Conservation (phyloP, 2,888 invertebrate genomes). For the Drosophila planitibia region DNA sequence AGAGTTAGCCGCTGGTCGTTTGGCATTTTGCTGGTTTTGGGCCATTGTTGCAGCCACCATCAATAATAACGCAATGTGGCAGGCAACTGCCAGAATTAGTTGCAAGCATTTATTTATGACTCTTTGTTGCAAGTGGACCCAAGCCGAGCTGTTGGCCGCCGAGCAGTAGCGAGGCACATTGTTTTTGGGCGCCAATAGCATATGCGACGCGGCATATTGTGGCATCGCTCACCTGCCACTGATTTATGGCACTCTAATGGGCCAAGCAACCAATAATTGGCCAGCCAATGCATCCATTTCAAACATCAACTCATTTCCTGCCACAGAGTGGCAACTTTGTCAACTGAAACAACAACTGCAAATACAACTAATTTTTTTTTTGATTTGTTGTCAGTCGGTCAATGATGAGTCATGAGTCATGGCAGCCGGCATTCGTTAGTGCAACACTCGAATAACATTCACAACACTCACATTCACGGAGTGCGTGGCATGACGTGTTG, state of each 20-base stretch:
- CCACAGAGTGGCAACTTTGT: slow-evolving; percentile 15
- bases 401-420: background rate
- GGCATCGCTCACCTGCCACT: slow-evolving; percentile 59
- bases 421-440: background rate
- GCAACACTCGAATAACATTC: slow-evolving; percentile 1
- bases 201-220: slow-evolving; percentile 17
- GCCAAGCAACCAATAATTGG: slow-evolving; percentile 70
- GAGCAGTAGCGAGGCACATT: slow-evolving; percentile 21
- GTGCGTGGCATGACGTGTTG: slow-evolving; percentile 52
- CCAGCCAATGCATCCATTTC: slow-evolving; percentile 14
- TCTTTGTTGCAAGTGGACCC: slow-evolving; percentile 61
- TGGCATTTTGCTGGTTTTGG: slow-evolving; percentile 2
- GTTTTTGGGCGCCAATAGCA: slow-evolving; percentile 45
- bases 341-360: background rate
- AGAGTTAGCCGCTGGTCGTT: slow-evolving; percentile 16
- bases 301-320: slow-evolving; percentile 34
- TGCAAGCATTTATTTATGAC: slow-evolving; percentile 80
- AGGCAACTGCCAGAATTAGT: slow-evolving; percentile 78
- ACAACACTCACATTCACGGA: background rate
- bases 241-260: slow-evolving; percentile 71
- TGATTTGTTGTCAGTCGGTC: slow-evolving; percentile 10
- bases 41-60: slow-evolving; percentile 68
- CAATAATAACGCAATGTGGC: slow-evolving; percentile 78
- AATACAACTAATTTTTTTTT: background rate
- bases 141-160: slow-evolving; percentile 1